Conservation (phyloP, 2,797 vertebrate genomes). For the Nyctalus aviator region DNA sequence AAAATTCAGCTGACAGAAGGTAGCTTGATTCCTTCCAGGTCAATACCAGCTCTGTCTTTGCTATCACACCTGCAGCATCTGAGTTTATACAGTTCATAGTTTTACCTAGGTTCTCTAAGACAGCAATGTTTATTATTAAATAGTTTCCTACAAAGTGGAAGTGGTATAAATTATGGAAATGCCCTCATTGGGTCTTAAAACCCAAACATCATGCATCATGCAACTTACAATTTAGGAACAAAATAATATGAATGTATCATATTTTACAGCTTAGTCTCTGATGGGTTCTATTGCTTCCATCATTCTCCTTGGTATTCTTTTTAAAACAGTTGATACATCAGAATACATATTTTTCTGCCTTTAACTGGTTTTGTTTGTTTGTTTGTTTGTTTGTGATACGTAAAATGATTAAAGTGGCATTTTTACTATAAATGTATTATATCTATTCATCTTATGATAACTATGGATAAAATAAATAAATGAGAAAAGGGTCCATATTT, state of each 20-base stretch:
- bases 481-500: not conserved
- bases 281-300: not conserved
- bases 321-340: not conserved
- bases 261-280: not conserved
- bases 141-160: not conserved
- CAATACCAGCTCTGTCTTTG: not conserved
- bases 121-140: not conserved
- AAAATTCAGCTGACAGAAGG: too few species aligned
- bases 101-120: not conserved
- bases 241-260: not conserved
- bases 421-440: not conserved
- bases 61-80: not conserved
- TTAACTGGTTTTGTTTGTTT: not conserved
- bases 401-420: not conserved
- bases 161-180: not conserved
- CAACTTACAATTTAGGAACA: not conserved
- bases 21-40: not conserved
- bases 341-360: not conserved
- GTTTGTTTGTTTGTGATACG: not conserved
- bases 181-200: conserved; percentile 7
- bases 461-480: not conserved
- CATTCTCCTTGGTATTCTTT: not conserved
- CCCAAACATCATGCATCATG: not conserved
- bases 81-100: not conserved
- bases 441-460: not conserved